These are phyloP conservation scores for Gopherus flavomarginatus DNA, from an alignment of 2,113 vertebrate species.

Conservation along the genomic window DNA sequence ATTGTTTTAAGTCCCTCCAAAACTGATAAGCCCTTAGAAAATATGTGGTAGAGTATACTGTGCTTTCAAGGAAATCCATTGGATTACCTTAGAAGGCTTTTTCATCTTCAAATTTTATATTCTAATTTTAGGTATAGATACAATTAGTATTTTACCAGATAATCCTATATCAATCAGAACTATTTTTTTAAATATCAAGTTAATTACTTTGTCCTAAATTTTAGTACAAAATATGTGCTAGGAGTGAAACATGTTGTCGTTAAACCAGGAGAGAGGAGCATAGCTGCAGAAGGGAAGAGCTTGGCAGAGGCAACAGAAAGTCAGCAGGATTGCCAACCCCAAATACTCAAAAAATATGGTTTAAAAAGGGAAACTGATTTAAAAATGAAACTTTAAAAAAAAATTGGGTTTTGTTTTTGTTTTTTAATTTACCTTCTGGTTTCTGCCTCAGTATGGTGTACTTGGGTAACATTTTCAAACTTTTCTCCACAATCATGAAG, in stretches of 20 bases:
- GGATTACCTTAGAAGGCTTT: background rate
- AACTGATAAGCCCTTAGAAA: background rate
- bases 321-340: background rate
- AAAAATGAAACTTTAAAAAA: background rate
- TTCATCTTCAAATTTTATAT: background rate
- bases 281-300: background rate
- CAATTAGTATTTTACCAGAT: background rate
- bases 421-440: background rate
- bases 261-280: background rate
- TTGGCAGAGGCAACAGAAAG: background rate
- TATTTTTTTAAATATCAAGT: background rate
- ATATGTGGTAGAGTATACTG: background rate
- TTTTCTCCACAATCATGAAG: background rate
- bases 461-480: background rate
- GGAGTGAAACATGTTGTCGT: background rate
- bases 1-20: background rate
- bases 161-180: background rate
- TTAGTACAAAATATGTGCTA: background rate
- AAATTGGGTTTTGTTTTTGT: no score
- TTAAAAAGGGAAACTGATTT: background rate
- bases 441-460: background rate
- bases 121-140: background rate
- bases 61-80: background rate
- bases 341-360: background rate
- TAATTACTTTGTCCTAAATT: background rate